A percentile compares a stretch with the other conserved stretches of the same genome.
phyloP scores from a whole-genome alignment of 2,113 vertebrate species.

The Oplegnathus fasciatus region DNA sequence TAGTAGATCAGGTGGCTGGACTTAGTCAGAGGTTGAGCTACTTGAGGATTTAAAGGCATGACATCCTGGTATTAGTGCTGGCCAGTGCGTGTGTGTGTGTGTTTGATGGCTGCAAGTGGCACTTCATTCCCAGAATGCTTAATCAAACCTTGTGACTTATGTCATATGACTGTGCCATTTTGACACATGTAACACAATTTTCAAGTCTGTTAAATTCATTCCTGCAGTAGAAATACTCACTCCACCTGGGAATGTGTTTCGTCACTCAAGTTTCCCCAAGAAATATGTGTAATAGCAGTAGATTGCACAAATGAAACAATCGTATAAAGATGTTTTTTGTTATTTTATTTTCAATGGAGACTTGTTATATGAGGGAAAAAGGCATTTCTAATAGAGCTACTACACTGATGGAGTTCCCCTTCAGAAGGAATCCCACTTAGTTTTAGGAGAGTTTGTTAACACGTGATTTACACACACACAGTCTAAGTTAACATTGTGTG shows the following conservation, averaged over 20 bases:
- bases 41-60: conserved; percentile 4
- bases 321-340: background rate
- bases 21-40: conserved; percentile 28
- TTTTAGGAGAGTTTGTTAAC: background rate
- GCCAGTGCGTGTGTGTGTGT: conserved; percentile 14
- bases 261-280: background rate
- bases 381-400: background rate
- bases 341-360: background rate
- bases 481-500: background rate
- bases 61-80: conserved; percentile 23
- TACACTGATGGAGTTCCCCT: background rate
- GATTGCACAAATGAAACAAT: background rate
- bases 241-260: background rate
- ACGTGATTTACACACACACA: background rate
- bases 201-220: background rate
- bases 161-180: conserved; percentile 50
- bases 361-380: background rate
- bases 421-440: background rate
- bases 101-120: background rate
- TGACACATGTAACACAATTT: background rate
- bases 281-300: background rate
- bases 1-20: conserved; percentile 20
- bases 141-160: conserved; percentile 64
- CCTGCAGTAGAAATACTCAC: background rate
- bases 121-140: conserved; percentile 19